Percentiles rank a stretch among this genome's conserved stretches.
These are phyloP conservation scores for Bradypodion ventrale DNA, from an alignment of 2,797 vertebrate genomes.

Conservation along the genomic window DNA sequence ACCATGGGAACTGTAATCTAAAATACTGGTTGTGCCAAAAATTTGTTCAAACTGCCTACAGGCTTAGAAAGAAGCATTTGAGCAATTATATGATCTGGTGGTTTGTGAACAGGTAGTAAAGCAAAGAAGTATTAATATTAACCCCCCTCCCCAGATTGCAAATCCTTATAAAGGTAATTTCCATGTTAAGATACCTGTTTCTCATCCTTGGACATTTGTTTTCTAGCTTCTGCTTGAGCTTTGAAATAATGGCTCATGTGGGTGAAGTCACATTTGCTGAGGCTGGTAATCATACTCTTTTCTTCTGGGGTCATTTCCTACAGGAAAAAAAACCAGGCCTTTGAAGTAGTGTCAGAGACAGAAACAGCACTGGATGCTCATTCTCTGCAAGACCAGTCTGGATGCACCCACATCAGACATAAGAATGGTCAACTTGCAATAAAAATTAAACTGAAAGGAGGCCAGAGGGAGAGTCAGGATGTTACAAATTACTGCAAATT, in stretches of 20 bases:
- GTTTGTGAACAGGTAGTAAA: neutral
- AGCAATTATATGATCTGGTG: neutral
- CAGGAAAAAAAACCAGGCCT: slow-evolving; percentile 46
- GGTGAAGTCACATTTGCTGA: slow-evolving; percentile 94
- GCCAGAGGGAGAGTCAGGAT: neutral
- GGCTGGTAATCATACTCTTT: slow-evolving; percentile 85
- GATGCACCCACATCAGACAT: too few relatives aligned
- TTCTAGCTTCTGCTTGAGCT: slow-evolving; percentile 93
- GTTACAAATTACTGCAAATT: accelerated
- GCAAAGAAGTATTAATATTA: slow-evolving; percentile 46
- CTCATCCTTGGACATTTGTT: slow-evolving; percentile 93
- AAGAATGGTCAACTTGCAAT: neutral
- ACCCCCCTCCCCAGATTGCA: slow-evolving; percentile 1
- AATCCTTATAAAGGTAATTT: slow-evolving; percentile 11
- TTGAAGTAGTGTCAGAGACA: slow-evolving; percentile 11
- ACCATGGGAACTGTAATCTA: neutral
- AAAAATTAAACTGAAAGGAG: neutral
- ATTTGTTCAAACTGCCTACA: neutral
- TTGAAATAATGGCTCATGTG: slow-evolving; percentile 96
- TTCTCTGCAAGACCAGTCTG: slow-evolving; percentile 4
- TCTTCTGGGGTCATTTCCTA: slow-evolving; percentile 98
- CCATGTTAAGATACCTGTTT: slow-evolving; percentile 83
- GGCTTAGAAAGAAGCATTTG: slow-evolving; percentile 24
- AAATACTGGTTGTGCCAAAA: neutral
- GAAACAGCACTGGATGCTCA: neutral